Conservation (phyloP, 2,113 vertebrate species). For the Anseranas semipalmata region DNA sequence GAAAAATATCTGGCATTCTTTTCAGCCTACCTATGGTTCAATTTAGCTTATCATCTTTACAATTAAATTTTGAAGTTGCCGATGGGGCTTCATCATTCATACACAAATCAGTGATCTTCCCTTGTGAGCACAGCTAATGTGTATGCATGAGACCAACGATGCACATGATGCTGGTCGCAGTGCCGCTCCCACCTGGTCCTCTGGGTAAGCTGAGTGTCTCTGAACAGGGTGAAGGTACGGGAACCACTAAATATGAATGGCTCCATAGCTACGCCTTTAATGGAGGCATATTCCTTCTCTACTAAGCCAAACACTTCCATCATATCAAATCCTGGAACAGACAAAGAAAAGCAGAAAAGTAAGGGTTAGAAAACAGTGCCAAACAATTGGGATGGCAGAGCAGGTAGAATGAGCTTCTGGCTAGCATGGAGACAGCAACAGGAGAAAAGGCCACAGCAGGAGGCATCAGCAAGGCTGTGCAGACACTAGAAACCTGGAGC, state of each 20-base stretch:
- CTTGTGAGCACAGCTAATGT: not conserved
- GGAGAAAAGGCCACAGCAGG: not conserved
- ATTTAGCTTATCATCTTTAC: not conserved
- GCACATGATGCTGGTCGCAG: not conserved
- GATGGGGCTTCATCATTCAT: not conserved
- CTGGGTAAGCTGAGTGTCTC: conserved; percentile 86
- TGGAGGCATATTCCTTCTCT: conserved; percentile 81
- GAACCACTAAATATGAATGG: conserved; percentile 81
- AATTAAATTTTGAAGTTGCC: not conserved
- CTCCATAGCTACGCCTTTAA: conserved; percentile 87
- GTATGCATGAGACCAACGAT: accelerated
- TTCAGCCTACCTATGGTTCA: not conserved
- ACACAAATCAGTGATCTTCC: not conserved
- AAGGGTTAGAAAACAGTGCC: not conserved
- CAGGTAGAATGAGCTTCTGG: not conserved
- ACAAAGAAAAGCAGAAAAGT: not conserved
- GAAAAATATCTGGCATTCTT: not conserved
- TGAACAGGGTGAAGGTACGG: conserved; percentile 85
- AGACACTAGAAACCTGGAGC: not conserved
- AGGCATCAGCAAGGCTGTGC: not conserved
- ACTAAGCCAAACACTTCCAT: conserved; percentile 92
- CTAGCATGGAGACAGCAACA: not conserved
- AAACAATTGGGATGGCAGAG: not conserved
- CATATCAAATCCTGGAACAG: conserved; percentile 87
- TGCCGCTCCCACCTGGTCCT: conserved; percentile 80